Conservation (phyloP, 2,797 vertebrate genomes). For the Artibeus lituratus region DNA sequence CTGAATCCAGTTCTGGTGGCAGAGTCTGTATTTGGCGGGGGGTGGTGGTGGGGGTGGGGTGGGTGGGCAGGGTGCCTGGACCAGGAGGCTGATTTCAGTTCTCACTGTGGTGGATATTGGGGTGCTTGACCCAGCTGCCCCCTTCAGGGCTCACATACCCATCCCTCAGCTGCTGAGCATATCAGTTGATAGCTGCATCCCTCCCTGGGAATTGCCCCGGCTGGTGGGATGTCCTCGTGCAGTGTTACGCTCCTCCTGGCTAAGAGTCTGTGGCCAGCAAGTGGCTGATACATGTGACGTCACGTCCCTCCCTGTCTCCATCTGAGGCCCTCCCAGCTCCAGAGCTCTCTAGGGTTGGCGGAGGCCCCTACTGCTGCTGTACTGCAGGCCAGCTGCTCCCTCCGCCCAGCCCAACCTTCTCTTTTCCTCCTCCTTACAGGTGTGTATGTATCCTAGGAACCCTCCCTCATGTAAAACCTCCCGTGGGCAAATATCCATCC, state of each 20-base stretch:
- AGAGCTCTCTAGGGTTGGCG: neutral
- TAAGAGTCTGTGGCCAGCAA: neutral
- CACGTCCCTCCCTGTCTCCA: neutral
- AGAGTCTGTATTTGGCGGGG: neutral
- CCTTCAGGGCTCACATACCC: neutral
- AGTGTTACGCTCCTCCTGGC: neutral
- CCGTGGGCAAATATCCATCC: neutral
- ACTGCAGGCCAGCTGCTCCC: neutral
- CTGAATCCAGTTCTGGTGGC: neutral
- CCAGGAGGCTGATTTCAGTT: neutral
- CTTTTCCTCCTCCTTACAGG: neutral
- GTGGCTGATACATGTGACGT: accelerated
- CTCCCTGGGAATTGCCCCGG: neutral
- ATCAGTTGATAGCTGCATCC: neutral
- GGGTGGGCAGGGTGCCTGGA: neutral
- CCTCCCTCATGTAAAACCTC: neutral
- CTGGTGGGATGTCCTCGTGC: neutral
- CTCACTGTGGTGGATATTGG: neutral
- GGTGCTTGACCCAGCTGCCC: neutral
- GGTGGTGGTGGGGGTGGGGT: too few relatives aligned
- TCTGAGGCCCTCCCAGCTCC: neutral
- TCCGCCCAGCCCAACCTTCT: neutral
- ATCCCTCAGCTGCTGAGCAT: neutral
- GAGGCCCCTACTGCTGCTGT: neutral
- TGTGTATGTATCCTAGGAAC: neutral